Percentiles rank a stretch among this genome's conserved stretches.
Evolutionary conservation across 1,140 invertebrate species (phyloP).

Genomic region (Eufriesea mexicana): DNA sequence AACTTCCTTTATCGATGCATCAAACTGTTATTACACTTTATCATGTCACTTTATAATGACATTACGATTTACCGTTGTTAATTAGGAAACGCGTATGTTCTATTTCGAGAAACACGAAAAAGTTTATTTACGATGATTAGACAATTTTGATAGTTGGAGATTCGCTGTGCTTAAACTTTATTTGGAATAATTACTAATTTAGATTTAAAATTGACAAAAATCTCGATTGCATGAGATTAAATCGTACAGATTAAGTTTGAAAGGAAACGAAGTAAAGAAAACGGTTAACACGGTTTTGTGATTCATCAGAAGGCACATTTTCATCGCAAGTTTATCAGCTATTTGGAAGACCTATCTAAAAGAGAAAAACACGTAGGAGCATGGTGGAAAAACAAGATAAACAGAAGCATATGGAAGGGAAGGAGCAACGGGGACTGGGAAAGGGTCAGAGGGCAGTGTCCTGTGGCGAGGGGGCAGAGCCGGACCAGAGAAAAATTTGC

Average conservation of each 20-base stretch:
- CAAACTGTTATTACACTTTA: background rate
- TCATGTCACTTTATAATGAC: too few relatives aligned
- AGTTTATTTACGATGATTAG: background rate
- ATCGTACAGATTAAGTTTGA: background rate
- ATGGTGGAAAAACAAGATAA: background rate
- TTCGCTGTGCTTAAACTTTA: background rate
- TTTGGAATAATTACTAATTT: background rate
- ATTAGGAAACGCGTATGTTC: background rate
- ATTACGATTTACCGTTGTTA: background rate
- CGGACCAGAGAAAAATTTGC: constrained; percentile 66
- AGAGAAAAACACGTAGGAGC: background rate
- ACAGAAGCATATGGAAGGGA: background rate
- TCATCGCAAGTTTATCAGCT: background rate
- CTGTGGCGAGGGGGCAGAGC: constrained; percentile 44
- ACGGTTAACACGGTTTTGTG: background rate
- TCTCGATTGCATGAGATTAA: background rate
- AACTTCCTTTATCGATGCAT: background rate
- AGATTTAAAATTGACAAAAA: too few relatives aligned
- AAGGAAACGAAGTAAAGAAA: background rate
- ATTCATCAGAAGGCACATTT: background rate
- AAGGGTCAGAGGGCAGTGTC: constrained; percentile 70
- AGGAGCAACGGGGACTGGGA: constrained; percentile 13
- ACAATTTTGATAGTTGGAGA: background rate
- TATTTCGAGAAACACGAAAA: background rate
- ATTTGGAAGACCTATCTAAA: background rate